phyloP scores from a whole-genome alignment of 2,888 invertebrate species.

The Apamea crenata region DNA sequence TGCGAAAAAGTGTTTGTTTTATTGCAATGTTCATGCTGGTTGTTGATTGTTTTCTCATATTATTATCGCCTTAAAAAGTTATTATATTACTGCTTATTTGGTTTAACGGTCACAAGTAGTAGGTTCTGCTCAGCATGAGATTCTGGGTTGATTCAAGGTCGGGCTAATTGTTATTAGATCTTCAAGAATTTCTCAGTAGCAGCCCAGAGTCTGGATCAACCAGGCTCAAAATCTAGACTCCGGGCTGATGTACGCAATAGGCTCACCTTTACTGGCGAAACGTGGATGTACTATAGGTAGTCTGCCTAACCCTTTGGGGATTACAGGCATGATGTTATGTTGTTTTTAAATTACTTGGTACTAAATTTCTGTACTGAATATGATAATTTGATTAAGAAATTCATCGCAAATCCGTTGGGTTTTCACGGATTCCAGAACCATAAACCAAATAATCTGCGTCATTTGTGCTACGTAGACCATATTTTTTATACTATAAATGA shows the following conservation, averaged over 20 bases:
- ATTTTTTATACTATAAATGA: background rate
- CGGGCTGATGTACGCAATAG: background rate
- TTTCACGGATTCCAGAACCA: background rate
- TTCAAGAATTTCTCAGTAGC: background rate
- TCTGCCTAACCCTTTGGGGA: background rate
- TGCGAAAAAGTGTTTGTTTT: background rate
- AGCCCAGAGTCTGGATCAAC: background rate
- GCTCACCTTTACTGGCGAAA: background rate
- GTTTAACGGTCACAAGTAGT: background rate
- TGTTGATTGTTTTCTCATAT: background rate
- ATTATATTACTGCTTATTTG: background rate
- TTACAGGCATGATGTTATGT: background rate
- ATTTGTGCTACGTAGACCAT: background rate
- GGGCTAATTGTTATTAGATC: background rate
- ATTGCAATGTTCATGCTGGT: background rate
- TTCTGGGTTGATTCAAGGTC: background rate
- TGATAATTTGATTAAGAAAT: background rate
- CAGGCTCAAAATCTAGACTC: no score
- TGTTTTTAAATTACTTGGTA: background rate
- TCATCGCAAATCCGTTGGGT: background rate
- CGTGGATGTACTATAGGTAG: background rate
- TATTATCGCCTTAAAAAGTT: background rate
- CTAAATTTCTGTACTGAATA: background rate
- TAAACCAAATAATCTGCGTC: background rate
- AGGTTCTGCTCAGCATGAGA: background rate